Base-by-base conservation (phyloP, 2,797 vertebrate species). In the Alfaro cultratus region DNA sequence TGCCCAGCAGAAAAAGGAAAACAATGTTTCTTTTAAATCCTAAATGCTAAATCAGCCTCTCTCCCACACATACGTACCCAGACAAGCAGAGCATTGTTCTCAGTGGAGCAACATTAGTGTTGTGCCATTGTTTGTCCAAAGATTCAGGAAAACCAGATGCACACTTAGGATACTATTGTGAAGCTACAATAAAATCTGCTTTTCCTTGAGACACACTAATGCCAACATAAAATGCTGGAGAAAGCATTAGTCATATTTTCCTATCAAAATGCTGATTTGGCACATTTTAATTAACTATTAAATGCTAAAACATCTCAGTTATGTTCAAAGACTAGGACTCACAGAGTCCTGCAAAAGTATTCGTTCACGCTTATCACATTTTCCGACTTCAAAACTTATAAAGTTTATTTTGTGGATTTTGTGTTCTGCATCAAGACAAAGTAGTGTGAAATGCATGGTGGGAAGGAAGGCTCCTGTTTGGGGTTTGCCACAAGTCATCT, bases 91-190 rank as follows among this genome's bases (percentile, higher is more conserved):
- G 43, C 78, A 71, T 81, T 87, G 86, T 84, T 80, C 83, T 81
- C 51, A 13, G 75, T 1, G 29, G 47, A 73, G 80, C 80, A 86
- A 39, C 82, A 79, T 82, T 83, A 87, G 67, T 78, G 64, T 84
- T 84, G 82, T 70, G 84, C 62, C 49, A 46, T 21, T 16, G 6
- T 62, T 39, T 77, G 62, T 62, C 80, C 34, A 7, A 39, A 76
- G 74, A 64, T 67, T 67, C 62, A 15, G 9, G 47, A 46, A 62
- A 78, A 76, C 31, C 81, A 75, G 39, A 75, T 62, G 16, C 72
- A 64, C 45, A 47, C 3, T 21, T 10, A 36, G 18, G 34, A 51
- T 36, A 47, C 82, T 1, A 26, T 68, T 73, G 74, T 16, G 60
- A 82, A 68, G 67, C 29, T 23, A 18, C 15, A 18, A 70, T 53